Conservation (phyloP, 2,888 invertebrate species). For the Macrosoma leucophasiata region DNA sequence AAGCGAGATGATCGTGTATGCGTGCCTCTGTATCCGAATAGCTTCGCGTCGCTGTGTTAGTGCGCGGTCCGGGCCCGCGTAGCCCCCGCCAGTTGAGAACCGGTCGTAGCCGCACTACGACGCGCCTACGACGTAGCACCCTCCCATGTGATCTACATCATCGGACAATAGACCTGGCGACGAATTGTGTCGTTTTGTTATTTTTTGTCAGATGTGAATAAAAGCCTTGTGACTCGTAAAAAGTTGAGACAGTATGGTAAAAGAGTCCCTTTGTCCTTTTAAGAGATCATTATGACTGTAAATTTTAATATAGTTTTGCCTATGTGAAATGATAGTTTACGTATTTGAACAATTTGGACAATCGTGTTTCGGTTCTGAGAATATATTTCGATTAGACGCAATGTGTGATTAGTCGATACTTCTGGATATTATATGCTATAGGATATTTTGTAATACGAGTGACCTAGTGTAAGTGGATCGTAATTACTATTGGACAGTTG, state of each 20-base stretch:
- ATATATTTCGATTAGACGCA: too few relatives aligned
- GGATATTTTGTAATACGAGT: constrained; percentile 22
- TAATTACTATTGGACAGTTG: constrained; percentile 46
- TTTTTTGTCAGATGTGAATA: constrained; percentile 60
- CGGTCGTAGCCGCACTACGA: constrained; percentile 59
- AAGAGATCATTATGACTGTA: constrained; percentile 33
- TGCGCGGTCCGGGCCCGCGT: constrained; percentile 63
- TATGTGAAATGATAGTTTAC: constrained; percentile 12
- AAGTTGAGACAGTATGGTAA: constrained; percentile 45
- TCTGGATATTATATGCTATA: too few relatives aligned
- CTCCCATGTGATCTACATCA: constrained; percentile 27
- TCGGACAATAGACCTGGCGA: constrained; percentile 47
- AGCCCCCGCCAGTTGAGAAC: constrained; percentile 71
- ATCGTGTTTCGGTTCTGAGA: too few relatives aligned
- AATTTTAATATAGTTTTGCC: constrained; percentile 31
- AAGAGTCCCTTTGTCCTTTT: constrained; percentile 39
- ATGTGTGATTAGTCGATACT: too few relatives aligned
- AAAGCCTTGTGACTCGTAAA: constrained; percentile 54
- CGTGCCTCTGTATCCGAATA: constrained; percentile 39
- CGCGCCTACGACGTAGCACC: constrained; percentile 58
- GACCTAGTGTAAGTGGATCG: constrained; percentile 52
- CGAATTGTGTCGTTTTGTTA: constrained; percentile 61
- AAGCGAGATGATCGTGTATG: constrained; percentile 44
- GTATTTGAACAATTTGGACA: constrained; percentile 9
- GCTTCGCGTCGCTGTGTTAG: constrained; percentile 49